Conservation (phyloP, 2,797 vertebrate genomes). For the Falco cherrug region DNA sequence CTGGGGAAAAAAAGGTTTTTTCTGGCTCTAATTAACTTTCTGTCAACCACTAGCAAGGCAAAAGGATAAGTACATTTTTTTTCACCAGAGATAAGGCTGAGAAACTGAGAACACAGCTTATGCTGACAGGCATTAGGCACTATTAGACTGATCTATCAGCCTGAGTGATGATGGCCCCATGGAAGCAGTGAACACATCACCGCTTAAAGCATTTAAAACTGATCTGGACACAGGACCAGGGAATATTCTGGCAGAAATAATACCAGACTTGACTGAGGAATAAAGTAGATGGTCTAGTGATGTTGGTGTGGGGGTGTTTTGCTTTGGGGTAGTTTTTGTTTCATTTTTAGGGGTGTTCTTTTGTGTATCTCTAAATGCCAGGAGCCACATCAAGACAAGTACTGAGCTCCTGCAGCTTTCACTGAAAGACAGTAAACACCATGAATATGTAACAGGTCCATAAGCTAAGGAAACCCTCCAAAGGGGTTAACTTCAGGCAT, state of each 20-base stretch:
- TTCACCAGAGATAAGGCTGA: background rate
- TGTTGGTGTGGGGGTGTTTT: background rate
- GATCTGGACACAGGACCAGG: background rate
- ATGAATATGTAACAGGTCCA: background rate
- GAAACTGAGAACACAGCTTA: conserved; percentile 27
- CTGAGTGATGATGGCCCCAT: conserved; percentile 23
- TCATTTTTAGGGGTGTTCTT: background rate
- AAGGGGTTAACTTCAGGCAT: background rate
- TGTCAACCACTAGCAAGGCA: conserved; percentile 6
- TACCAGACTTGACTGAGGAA: background rate
- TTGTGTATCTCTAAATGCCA: background rate
- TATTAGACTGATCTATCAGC: conserved; percentile 23
- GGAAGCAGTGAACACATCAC: background rate
- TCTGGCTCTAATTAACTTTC: conserved; percentile 35
- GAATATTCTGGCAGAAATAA: background rate
- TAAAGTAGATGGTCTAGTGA: background rate
- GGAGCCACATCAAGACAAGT: background rate
- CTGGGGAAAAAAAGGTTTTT: background rate
- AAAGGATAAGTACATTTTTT: conserved; percentile 28
- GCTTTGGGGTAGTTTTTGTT: background rate
- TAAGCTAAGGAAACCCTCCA: background rate
- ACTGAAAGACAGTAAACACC: background rate
- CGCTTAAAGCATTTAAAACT: conserved; percentile 13
- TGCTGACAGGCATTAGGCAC: conserved; percentile 35
- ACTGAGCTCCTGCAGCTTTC: background rate